A percentile compares a stretch with the other conserved stretches of the same genome.
Evolutionary conservation across 1,140 invertebrate species (phyloP).

Genomic region (Littorina saxatilis): DNA sequence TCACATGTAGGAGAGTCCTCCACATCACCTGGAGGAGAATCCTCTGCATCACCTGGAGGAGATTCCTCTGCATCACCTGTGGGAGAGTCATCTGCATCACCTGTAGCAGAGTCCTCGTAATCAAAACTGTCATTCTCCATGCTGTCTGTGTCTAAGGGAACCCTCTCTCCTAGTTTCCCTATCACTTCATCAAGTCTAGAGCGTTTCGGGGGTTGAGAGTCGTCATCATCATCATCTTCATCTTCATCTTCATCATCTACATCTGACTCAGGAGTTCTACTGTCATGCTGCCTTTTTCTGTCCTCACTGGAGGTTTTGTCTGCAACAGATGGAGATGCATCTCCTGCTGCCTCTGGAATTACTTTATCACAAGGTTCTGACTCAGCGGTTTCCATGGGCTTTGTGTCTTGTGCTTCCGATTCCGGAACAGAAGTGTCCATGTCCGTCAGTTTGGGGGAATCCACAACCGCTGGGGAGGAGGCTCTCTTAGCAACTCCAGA

Average conservation of each 20-base stretch:
- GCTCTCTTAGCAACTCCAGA: too few species aligned
- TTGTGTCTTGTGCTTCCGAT: too few species aligned
- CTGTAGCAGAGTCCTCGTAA: conserved; percentile 43
- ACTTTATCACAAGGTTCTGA: conserved; percentile 7
- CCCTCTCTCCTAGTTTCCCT: conserved; percentile 56
- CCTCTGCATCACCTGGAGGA: conserved; percentile 30
- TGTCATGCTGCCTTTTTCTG: conserved; percentile 43
- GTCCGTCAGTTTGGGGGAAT: too few species aligned
- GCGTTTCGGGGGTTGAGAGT: conserved; percentile 45
- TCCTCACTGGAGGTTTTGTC: conserved; percentile 25
- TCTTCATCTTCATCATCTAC: conserved; percentile 34
- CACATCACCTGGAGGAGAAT: conserved; percentile 47
- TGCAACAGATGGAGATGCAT: conserved; percentile 17
- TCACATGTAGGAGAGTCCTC: too few species aligned
- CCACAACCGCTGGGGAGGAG: too few species aligned
- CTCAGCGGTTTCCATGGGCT: not conserved
- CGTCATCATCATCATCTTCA: conserved; percentile 31
- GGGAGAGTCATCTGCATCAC: conserved; percentile 50
- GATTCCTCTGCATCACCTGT: conserved; percentile 46
- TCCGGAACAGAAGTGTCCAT: too few species aligned
- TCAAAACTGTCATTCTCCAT: conserved; percentile 44
- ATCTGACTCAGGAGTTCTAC: not conserved
- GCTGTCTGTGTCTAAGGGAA: conserved; percentile 52
- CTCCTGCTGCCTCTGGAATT: not conserved
- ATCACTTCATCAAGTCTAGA: conserved; percentile 58